phyloP scores from a whole-genome alignment of 2,888 invertebrate genomes.

The Aphidoletes aphidimyza region DNA sequence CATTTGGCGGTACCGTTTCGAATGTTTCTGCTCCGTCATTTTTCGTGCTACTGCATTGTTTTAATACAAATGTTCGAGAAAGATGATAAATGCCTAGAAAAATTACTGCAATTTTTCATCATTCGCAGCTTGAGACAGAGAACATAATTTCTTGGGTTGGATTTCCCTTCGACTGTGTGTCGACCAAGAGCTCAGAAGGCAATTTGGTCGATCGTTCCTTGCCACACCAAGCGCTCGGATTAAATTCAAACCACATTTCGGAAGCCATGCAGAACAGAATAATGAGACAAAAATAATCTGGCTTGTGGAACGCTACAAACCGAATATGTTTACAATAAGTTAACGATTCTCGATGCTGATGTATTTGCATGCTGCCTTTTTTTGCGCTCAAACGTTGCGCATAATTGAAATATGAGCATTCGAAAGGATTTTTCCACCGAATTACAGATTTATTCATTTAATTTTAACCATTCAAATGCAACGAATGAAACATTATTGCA shows the following conservation, averaged over 20 bases:
- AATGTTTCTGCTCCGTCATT: neutral
- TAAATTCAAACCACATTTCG: constrained; percentile 52
- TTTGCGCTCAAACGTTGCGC: too few relatives aligned
- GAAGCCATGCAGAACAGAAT: constrained; percentile 27
- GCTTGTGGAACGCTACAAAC: too few relatives aligned
- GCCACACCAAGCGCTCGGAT: too few relatives aligned
- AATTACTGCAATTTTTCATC: constrained; percentile 2
- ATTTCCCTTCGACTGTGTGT: neutral
- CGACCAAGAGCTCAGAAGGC: neutral
- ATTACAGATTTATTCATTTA: too few relatives aligned
- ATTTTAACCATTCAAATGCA: too few relatives aligned
- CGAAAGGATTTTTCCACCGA: too few relatives aligned
- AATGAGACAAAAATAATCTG: neutral
- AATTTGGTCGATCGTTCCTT: too few relatives aligned
- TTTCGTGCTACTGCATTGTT: constrained; percentile 29
- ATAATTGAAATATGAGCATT: too few relatives aligned
- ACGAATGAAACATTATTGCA: too few relatives aligned
- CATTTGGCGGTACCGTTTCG: neutral
- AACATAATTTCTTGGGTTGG: neutral
- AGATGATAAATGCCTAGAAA: constrained; percentile 45
- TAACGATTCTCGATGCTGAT: too few relatives aligned
- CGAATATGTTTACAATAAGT: too few relatives aligned
- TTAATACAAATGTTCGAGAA: neutral
- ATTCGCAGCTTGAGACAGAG: neutral
- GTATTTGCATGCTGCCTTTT: too few relatives aligned